Base-by-base conservation (phyloP, 2,113 vertebrate species). In the Dipodomys merriami region DNA sequence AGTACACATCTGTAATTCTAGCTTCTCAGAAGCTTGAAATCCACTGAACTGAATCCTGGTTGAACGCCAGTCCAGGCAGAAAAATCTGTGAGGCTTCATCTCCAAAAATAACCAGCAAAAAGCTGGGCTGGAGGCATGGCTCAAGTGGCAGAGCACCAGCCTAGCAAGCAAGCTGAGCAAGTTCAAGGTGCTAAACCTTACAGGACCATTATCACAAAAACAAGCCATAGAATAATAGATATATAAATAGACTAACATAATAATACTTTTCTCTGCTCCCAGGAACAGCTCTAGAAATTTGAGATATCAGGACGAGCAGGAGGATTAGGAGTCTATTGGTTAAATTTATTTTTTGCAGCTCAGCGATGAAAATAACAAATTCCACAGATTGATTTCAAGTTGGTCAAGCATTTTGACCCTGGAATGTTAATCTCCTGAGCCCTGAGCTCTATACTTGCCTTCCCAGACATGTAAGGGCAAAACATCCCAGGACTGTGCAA, bases 301-400 rank as follows among this genome's bases (percentile, higher is more conserved):
- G 57, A 89, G 27, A 18, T 65, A 93, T 92, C 69, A 9, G 12
- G 20, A 39, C 62, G 62, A 27, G 33, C 3, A 3, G 74, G 13
- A 33, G 23, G 77, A 84, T 91, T 84, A 74, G 57, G 44, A 39
- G 18, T 86, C 33, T 93, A 11, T 33, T 87, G 76, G 53, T 88
- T 82, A 25, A 83, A 86, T 53, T 86, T 69, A 57, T 67, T 91
- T 93, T 91, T 92, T 30, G 91, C 10, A 20, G 65, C 91, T 91
- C 79, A 84, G 0, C 84, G 68, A 72, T 46, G 77, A 94, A 83
- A 96, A 90, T 20, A 91, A 60, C 60, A 96, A 53, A 78, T 82
- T 94, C 84, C 86, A 91, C 87, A 71, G 88, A 82, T 2, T 86
- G 64, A 91, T 91, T 95, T 97, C 95, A 71, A 97, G 87, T 62